phyloP scores from a whole-genome alignment of 2,797 vertebrate genomes.

The Crocodylus rhombifer region DNA sequence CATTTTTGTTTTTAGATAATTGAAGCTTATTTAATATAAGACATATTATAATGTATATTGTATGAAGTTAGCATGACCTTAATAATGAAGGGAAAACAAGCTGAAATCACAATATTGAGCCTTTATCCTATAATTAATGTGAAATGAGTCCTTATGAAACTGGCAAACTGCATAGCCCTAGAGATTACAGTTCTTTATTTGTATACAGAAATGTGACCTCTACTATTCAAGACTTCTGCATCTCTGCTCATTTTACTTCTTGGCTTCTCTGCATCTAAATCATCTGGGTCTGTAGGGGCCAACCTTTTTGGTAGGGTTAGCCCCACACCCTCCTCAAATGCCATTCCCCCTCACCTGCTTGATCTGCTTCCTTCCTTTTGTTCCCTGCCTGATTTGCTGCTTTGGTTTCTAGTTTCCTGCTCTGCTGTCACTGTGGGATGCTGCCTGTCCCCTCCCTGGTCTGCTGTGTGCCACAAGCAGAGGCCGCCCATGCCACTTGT shows the following conservation, averaged over 20 bases:
- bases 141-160: background rate
- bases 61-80: background rate
- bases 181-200: background rate
- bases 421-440: too few species aligned
- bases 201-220: background rate
- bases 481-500: too few species aligned
- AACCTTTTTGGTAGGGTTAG: too few species aligned
- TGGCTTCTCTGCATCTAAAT: background rate
- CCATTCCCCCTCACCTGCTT: too few species aligned
- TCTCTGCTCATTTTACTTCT: background rate
- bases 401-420: too few species aligned
- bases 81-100: background rate
- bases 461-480: too few species aligned
- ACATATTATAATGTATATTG: accelerated
- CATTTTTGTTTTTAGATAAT: background rate
- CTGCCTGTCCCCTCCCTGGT: too few species aligned
- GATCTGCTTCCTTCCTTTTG: too few species aligned
- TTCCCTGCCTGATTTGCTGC: too few species aligned
- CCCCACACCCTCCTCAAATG: too few species aligned
- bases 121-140: background rate
- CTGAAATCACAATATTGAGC: background rate
- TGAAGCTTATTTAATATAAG: background rate
- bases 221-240: background rate
- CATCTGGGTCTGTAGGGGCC: too few species aligned
- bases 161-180: background rate